Base-by-base conservation (phyloP, 1,140 invertebrate genomes). In the Branchinecta lindahli region DNA sequence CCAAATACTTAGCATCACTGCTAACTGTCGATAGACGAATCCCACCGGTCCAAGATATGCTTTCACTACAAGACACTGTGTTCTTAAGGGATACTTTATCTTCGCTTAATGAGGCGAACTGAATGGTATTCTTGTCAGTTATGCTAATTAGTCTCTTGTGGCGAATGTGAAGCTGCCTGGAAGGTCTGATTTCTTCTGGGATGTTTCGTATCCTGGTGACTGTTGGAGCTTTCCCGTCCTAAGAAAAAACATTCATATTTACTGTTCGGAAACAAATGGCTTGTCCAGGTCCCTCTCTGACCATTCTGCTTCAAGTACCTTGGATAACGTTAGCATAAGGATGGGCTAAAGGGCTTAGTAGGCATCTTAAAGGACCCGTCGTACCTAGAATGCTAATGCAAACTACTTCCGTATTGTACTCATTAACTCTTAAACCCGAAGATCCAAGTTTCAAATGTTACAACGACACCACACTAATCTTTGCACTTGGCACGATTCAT, bases 1-100 rank as follows among this genome's bases (percentile, higher is more conserved):
- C 80, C 8, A 90, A 72, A 75, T 85, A 88, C 67, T 82, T 83
- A 67, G 78, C 82, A 70, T 83, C 82, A 0, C 77, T 77, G 2
- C 86, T 87, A 68, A 85, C 69, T 7, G 74, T 73, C 10, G 85
- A 74, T 71, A 84, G 80, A 68, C 81, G 76, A 12, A 85, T 80
- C 67, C 78, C 77, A 70, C 52, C 52, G 12, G 52, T 15, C 52
- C 52, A 61, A 1, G 52, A 61, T 15, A 61, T 61, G 18, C 52
- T 61, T 15, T 61, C 18, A 61, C 18, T 20, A 61, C 52, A 61
- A 3, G 12, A 12, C 18, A 61, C 18, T 61, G 52, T 61, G 52
- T 61, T 20, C 52, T 20, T 61, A 15, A 61, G 52, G 52, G 52
- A 15, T 20, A 61, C 52, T 3, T 6, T 12, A 61, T 61, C 18